These are phyloP conservation scores for Psilopogon haemacephalus DNA, from an alignment of 2,113 vertebrate species.

Conservation along the genomic window DNA sequence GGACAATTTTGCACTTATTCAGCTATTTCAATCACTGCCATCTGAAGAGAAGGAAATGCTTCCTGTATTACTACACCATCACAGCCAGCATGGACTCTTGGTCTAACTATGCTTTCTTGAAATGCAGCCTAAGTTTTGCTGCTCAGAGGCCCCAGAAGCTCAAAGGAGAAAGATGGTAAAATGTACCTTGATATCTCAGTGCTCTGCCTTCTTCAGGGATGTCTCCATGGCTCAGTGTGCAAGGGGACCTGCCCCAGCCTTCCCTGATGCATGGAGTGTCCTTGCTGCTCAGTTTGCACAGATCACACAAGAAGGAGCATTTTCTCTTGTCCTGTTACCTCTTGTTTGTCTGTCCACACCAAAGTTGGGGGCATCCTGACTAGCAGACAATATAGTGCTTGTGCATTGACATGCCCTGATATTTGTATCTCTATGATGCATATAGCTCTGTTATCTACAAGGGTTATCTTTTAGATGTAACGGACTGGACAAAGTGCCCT, in stretches of 20 bases:
- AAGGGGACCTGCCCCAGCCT: not conserved
- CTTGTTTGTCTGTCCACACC: not conserved
- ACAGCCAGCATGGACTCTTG: not conserved
- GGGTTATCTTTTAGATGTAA: constrained; percentile 7
- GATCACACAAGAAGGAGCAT: not conserved
- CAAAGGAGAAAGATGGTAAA: not conserved
- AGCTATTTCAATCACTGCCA: not conserved
- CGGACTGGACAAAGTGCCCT: constrained; percentile 19
- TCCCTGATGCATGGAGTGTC: not conserved
- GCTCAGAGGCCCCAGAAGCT: not conserved
- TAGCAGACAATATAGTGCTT: not conserved
- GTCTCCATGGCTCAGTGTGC: not conserved
- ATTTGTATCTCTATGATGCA: not conserved
- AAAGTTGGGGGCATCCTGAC: constrained; percentile 15
- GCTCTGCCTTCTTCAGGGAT: not conserved
- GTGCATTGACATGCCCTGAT: not conserved
- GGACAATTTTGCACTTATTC: not conserved
- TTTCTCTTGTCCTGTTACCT: not conserved
- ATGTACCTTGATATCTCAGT: not conserved
- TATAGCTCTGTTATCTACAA: not conserved
- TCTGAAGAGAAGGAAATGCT: not conserved
- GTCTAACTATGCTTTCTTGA: not conserved
- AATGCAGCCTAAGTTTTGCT: not conserved
- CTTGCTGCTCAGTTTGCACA: not conserved
- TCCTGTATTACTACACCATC: rapidly evolving